Conservation (phyloP, 2,888 invertebrate genomes). For the Mactromeris polynyma region DNA sequence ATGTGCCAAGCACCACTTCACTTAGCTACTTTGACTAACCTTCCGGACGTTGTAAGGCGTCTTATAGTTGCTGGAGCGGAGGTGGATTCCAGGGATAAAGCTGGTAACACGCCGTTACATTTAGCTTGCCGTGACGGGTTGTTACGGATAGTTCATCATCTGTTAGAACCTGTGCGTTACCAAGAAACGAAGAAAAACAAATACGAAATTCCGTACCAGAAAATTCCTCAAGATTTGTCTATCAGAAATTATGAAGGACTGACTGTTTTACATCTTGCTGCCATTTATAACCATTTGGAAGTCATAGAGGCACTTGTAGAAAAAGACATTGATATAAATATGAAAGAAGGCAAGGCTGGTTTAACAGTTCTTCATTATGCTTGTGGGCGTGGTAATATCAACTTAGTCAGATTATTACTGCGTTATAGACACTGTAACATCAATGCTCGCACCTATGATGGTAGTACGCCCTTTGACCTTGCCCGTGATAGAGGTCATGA, state of each 20-base stretch:
- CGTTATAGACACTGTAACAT: constrained; percentile 52
- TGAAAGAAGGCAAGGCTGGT: constrained; percentile 58
- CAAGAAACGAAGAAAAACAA: constrained; percentile 54
- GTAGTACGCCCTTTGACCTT: constrained; percentile 61
- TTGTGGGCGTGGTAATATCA: constrained; percentile 37
- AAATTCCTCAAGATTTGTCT: constrained; percentile 56
- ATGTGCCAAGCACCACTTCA: constrained; percentile 56
- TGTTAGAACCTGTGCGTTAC: constrained; percentile 56
- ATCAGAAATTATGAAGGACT: constrained; percentile 61
- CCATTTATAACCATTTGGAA: constrained; percentile 33
- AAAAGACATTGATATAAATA: constrained; percentile 57
- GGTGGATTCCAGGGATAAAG: constrained; percentile 44
- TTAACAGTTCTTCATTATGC: constrained; percentile 58
- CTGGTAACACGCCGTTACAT: constrained; percentile 55
- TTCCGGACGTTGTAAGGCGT: constrained; percentile 33
- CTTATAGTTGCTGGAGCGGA: constrained; percentile 54
- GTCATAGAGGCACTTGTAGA: constrained; percentile 53
- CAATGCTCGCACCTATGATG: constrained; percentile 62
- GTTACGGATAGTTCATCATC: constrained; percentile 25
- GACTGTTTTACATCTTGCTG: constrained; percentile 55
- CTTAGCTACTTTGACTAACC: constrained; percentile 52
- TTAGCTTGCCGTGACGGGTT: constrained; percentile 53
- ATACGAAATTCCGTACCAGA: constrained; percentile 60
- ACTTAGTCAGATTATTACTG: constrained; percentile 50
- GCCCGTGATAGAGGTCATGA: constrained; percentile 57